phyloP scores from a whole-genome alignment of 1,140 invertebrate genomes.

The Grapholita molesta region DNA sequence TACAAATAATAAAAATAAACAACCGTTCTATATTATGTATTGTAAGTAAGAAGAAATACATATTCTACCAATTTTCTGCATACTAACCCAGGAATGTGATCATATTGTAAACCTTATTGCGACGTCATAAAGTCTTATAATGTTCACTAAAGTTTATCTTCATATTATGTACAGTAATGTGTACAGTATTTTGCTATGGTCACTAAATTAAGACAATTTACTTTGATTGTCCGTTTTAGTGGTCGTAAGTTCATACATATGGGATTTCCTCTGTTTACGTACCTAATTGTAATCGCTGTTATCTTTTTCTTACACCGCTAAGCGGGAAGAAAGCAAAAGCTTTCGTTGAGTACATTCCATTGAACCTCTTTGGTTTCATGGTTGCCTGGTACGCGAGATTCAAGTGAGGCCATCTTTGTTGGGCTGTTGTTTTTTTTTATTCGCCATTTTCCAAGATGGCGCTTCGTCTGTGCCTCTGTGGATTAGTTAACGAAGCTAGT shows the following conservation, averaged over 20 bases:
- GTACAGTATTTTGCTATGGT: too few relatives aligned
- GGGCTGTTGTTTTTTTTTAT: conserved; percentile 25
- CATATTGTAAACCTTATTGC: background rate
- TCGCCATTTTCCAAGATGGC: conserved; percentile 20
- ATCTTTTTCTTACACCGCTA: background rate
- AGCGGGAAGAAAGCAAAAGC: background rate
- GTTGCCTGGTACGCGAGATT: conserved; percentile 53
- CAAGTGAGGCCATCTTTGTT: conserved; percentile 70
- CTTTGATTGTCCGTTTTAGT: background rate
- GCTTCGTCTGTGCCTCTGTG: background rate
- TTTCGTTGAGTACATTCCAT: conserved; percentile 28
- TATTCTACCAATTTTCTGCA: too few relatives aligned
- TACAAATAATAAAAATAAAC: too few relatives aligned
- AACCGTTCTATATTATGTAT: too few relatives aligned
- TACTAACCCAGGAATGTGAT: too few relatives aligned
- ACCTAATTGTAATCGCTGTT: background rate
- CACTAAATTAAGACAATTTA: background rate
- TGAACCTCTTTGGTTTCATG: conserved; percentile 33
- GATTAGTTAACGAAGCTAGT: too few relatives aligned
- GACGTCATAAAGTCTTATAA: background rate
- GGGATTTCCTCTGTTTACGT: background rate
- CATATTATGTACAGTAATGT: too few relatives aligned
- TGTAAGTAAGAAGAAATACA: too few relatives aligned
- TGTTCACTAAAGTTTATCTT: background rate
- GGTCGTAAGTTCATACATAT: background rate